phyloP scores from a whole-genome alignment of 2,797 vertebrate species.

The Erpetoichthys calabaricus region DNA sequence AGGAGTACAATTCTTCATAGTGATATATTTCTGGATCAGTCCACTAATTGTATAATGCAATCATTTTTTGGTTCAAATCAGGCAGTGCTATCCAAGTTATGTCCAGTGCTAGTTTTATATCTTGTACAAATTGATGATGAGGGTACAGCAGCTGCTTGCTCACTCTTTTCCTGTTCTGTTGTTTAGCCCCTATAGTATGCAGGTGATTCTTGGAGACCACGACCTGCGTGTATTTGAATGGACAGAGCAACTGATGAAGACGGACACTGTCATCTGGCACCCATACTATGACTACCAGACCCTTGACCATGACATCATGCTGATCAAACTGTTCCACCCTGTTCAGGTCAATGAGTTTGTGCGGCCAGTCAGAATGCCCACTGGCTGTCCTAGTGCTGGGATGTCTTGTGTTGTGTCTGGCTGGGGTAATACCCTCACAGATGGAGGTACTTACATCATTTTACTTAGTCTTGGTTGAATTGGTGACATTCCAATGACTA shows the following conservation, averaged over 20 bases:
- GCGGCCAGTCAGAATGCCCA: slow-evolving; percentile 31
- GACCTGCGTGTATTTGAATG: slow-evolving; percentile 34
- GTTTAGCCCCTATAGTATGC: slow-evolving; percentile 39
- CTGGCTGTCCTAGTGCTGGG: slow-evolving; percentile 25
- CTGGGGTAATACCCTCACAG: slow-evolving; percentile 32
- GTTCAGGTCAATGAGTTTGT: slow-evolving; percentile 32
- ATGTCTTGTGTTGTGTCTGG: slow-evolving; percentile 37
- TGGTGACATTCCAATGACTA: no score
- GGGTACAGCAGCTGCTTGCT: no score
- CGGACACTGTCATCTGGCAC: slow-evolving; percentile 43
- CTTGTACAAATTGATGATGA: no score
- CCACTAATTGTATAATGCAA: no score
- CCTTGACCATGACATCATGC: slow-evolving; percentile 49
- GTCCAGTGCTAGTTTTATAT: no score
- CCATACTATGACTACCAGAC: slow-evolving; percentile 50
- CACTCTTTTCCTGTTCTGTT: background rate
- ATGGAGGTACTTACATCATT: slow-evolving; percentile 3
- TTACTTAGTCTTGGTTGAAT: no score
- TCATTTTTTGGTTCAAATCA: no score
- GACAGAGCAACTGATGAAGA: slow-evolving; percentile 47
- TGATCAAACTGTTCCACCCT: slow-evolving; percentile 45
- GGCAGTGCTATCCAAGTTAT: no score
- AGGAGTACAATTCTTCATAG: no score
- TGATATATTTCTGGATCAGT: no score
- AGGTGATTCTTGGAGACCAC: slow-evolving; percentile 49